Percentiles rank a stretch among this genome's conserved stretches.
phyloP scores from a whole-genome alignment of 2,113 vertebrate genomes.

The Oryzias melastigma region DNA sequence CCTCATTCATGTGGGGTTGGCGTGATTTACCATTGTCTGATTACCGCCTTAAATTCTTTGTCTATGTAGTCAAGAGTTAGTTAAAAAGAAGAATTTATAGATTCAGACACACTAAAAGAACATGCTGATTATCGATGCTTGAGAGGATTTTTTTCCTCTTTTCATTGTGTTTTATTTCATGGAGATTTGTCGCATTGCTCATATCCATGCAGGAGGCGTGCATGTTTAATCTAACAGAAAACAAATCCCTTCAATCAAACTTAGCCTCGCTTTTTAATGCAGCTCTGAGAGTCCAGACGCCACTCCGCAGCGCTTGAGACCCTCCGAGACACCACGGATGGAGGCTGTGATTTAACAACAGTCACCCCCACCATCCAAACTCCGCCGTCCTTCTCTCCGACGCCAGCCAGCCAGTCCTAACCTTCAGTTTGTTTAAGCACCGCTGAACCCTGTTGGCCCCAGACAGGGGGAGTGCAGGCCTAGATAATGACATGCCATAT shows the following conservation, averaged over 20 bases:
- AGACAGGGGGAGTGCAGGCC: conserved; percentile 53
- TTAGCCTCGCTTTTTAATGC: conserved; percentile 60
- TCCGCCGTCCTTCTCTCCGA: conserved; percentile 58
- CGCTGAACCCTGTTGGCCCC: conserved; percentile 69
- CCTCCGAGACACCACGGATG: conserved; percentile 45
- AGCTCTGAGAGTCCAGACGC: conserved; percentile 56
- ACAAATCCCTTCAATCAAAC: conserved; percentile 71
- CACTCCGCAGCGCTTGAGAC: conserved; percentile 47
- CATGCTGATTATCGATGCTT: conserved; percentile 74
- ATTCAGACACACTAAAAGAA: conserved; percentile 43
- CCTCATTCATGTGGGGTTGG: conserved; percentile 21
- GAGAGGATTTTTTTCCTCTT: conserved; percentile 50
- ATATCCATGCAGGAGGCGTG: conserved; percentile 57
- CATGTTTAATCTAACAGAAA: conserved; percentile 71
- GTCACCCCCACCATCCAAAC: conserved; percentile 15
- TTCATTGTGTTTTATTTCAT: conserved; percentile 9
- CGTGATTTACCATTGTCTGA: conserved; percentile 35
- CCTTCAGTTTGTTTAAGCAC: conserved; percentile 78
- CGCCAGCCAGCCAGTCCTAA: conserved; percentile 63
- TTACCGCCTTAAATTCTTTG: conserved; percentile 1
- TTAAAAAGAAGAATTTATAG: conserved; percentile 20
- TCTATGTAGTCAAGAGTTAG: conserved; percentile 5
- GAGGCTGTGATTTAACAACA: conserved; percentile 21
- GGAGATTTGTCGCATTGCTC: conserved; percentile 56
- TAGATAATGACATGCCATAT: conserved; percentile 70